Evolutionary conservation across 2,888 invertebrate genomes (phyloP).

Genomic region (Lasiommata megera): DNA sequence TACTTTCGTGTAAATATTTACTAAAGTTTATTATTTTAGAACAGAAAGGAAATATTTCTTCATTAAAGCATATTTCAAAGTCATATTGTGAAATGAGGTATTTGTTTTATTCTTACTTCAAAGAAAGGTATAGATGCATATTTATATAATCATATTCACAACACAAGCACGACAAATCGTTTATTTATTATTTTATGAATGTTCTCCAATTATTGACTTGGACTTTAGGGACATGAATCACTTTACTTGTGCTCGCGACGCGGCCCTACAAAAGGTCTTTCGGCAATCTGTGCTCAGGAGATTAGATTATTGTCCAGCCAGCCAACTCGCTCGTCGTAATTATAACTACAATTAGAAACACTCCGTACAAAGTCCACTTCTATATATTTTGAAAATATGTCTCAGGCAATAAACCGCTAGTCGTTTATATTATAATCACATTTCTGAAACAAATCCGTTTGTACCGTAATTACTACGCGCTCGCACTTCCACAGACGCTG

Average conservation of each 20-base stretch:
- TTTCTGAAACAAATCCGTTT: neutral
- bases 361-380: too few relatives aligned
- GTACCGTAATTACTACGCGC: neutral
- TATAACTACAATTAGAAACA: too few relatives aligned
- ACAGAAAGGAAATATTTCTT: neutral
- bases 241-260: too few relatives aligned
- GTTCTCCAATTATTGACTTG: too few relatives aligned
- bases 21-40: neutral
- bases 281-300: too few relatives aligned
- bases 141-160: neutral
- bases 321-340: too few relatives aligned
- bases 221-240: too few relatives aligned
- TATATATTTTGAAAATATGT: neutral
- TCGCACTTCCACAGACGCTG: neutral
- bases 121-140: neutral
- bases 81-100: neutral
- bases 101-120: neutral
- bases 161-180: too few relatives aligned
- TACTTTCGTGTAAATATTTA: constrained; percentile 3
- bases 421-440: neutral
- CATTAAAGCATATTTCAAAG: neutral
- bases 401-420: neutral
- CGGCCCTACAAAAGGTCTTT: too few relatives aligned
- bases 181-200: too few relatives aligned
- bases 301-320: too few relatives aligned